phyloP scores from a whole-genome alignment of 92 coral and sea anemone species.

The Metridium senile region DNA sequence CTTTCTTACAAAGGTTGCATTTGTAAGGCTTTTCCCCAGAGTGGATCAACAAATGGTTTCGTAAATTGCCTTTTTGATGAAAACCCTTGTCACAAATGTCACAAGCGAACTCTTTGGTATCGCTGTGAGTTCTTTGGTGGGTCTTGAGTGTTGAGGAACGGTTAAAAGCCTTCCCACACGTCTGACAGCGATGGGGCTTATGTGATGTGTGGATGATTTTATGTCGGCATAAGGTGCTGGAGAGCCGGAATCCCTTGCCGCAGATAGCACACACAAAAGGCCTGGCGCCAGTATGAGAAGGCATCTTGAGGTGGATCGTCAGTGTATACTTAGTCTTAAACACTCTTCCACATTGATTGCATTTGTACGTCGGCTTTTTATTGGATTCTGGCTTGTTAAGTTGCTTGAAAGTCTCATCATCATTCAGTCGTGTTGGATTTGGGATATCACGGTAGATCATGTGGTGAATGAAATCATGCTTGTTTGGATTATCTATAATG shows the following conservation, averaged over 20 bases:
- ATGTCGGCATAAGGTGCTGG: constrained; percentile 96
- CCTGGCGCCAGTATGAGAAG: constrained; percentile 97
- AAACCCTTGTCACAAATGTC: constrained; percentile 94
- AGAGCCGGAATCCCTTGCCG: constrained; percentile 97
- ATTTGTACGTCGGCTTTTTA: constrained; percentile 63
- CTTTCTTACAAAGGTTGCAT: constrained; percentile 90
- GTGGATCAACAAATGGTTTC: constrained; percentile 93
- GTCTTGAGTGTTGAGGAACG: constrained; percentile 99
- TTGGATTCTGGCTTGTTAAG: neutral
- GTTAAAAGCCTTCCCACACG: constrained; percentile 96
- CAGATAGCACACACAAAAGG: constrained; percentile 99
- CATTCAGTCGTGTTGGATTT: neutral
- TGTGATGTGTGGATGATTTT: constrained; percentile 96
- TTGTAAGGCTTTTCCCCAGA: constrained; percentile 98
- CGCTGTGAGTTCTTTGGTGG: constrained; percentile 95
- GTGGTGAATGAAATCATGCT: neutral
- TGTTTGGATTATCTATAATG: neutral
- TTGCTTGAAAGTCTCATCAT: neutral
- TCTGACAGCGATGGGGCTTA: constrained; percentile 94
- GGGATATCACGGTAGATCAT: constrained; percentile 12
- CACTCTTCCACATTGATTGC: constrained; percentile 93
- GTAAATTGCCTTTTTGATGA: constrained; percentile 99
- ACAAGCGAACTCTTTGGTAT: constrained; percentile 86
- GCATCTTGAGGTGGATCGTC: constrained; percentile 98
- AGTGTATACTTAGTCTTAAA: constrained; percentile 98